phyloP scores from a whole-genome alignment of 2,888 invertebrate genomes.

The Amphipoea lucens region DNA sequence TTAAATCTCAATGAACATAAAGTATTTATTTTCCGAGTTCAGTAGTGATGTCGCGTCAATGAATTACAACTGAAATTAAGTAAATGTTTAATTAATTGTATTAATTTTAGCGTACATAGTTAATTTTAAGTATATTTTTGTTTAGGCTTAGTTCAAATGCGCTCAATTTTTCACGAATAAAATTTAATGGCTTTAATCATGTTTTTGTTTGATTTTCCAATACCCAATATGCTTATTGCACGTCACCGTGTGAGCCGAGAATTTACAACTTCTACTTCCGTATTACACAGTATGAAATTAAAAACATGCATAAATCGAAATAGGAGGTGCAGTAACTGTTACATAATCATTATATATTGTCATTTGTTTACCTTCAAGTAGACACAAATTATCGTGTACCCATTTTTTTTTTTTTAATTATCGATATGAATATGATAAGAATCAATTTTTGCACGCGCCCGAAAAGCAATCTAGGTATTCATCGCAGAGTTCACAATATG shows the following conservation, averaged over 20 bases:
- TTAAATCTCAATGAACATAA: conserved; percentile 67
- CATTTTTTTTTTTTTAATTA: too few species aligned
- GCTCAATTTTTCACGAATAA: conserved; percentile 89
- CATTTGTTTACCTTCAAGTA: too few species aligned
- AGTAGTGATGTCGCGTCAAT: conserved; percentile 50
- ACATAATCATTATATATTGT: too few species aligned
- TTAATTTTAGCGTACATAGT: conserved; percentile 70
- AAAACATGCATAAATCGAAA: too few species aligned
- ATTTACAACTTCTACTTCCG: background rate
- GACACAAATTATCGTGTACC: too few species aligned
- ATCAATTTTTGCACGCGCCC: too few species aligned
- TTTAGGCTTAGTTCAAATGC: conserved; percentile 85
- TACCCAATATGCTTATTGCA: background rate
- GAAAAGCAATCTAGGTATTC: too few species aligned
- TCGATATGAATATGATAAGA: too few species aligned
- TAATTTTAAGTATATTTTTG: conserved; percentile 75
- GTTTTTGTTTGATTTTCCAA: conserved; percentile 57
- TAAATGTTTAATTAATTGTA: conserved; percentile 68
- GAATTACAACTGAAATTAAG: conserved; percentile 65
- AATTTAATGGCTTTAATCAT: conserved; percentile 82
- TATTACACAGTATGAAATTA: background rate
- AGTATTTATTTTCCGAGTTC: conserved; percentile 65
- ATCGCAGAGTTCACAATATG: too few species aligned
- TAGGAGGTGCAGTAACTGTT: too few species aligned
- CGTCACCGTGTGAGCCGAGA: background rate